Evolutionary conservation across 2,797 vertebrate species (phyloP), one percentile per base, ranked within the genome.

Genomic region (Brotula barbata): DNA sequence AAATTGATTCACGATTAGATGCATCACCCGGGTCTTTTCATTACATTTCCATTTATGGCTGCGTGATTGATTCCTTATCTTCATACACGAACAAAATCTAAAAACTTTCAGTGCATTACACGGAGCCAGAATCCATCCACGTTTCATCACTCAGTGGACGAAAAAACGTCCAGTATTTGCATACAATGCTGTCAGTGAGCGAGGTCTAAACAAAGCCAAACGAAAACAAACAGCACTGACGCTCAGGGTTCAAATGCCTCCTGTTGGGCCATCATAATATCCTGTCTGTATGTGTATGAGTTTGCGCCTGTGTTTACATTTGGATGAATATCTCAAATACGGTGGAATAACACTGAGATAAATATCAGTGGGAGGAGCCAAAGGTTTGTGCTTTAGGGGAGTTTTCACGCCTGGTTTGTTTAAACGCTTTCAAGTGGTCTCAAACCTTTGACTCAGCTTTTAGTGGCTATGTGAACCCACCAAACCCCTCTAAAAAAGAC

Each of bases 181-280:
- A 82, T 80, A 85, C 82, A 88, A 85, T 85, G 56, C 63, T 23
- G 42, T 63, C 42, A 37, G 41, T 49, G 75, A 58, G 67, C 47
- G 43, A 46, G 69, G 67, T 74, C 78, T 75, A 86, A 89, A 87
- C 82, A 88, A 82, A 64, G 50, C 54, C 51, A 46, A 83, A 77
- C 77, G 64, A 81, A 84, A 87, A 89, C 76, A 85, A 87, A 83
- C 78, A 53, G 23, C 7, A 31, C 47, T 52, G 53, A 61, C 20
- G 61, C 78, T 84, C 62, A n/a, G 58, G 54, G 68, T 74, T 78
- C 77, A 81, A 86, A 82, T 64, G 68, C 59, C 86, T 90, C 85
- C 85, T 85, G 81, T 85, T 87, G 80, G 71, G 25, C 60, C 68
- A 62, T 84, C 66, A 75, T 79, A 81, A 87, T 76, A 82, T 86